Evolutionary conservation across 2,888 invertebrate species (phyloP).

Genomic region (Saturnia pavonia): DNA sequence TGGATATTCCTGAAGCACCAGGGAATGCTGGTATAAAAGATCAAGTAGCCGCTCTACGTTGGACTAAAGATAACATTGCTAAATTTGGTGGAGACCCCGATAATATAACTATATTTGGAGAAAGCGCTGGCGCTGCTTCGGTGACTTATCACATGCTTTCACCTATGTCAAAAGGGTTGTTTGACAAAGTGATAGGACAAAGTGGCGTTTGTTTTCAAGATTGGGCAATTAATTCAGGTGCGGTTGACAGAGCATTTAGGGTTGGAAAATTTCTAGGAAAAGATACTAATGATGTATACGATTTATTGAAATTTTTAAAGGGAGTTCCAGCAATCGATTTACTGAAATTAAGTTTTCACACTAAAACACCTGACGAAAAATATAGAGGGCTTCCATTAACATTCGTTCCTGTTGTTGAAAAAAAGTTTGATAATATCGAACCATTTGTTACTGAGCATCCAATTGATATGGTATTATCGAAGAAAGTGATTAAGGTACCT

Average conservation of each 20-base stretch:
- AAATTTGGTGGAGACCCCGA: constrained; percentile 60
- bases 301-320: constrained; percentile 49
- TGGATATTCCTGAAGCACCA: constrained; percentile 56
- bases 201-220: constrained; percentile 59
- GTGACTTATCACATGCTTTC: constrained; percentile 66
- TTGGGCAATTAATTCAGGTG: constrained; percentile 46
- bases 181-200: constrained; percentile 64
- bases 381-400: constrained; percentile 51
- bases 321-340: constrained; percentile 49
- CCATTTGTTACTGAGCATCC: constrained; percentile 53
- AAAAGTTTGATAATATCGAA: constrained; percentile 45
- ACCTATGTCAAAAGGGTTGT: constrained; percentile 63
- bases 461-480: constrained; percentile 42
- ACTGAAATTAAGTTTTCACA: constrained; percentile 40
- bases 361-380: constrained; percentile 51
- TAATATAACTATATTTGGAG: constrained; percentile 66
- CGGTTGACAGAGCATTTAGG: constrained; percentile 52
- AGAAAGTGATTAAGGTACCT: constrained; percentile 50
- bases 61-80: constrained; percentile 57
- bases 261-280: constrained; percentile 53
- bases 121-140: constrained; percentile 64
- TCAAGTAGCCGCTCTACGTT: constrained; percentile 57
- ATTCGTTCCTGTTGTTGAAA: constrained; percentile 59
- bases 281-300: constrained; percentile 47
- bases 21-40: constrained; percentile 70